Conservation (phyloP, 2,797 vertebrate genomes). For the Prunella strophiata region DNA sequence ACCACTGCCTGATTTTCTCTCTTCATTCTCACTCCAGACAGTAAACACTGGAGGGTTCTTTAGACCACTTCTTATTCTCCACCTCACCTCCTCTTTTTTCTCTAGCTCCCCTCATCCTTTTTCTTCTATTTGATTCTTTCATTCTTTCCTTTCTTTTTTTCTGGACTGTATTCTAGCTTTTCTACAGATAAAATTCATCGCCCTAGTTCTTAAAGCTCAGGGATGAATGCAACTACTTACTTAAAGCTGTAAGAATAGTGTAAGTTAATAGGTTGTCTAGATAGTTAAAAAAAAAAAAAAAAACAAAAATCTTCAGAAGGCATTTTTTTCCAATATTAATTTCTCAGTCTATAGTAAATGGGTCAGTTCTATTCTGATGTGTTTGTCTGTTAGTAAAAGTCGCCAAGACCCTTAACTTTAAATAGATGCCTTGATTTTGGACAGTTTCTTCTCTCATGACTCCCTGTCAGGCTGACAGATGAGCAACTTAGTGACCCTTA, state of each 20-base stretch:
- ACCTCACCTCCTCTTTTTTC: rapidly evolving
- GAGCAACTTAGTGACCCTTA: not conserved
- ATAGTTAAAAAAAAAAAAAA: not conserved
- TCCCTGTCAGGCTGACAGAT: not conserved
- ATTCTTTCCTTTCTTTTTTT: not conserved
- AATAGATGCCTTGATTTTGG: not conserved
- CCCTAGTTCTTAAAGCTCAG: not conserved
- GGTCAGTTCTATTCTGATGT: not conserved
- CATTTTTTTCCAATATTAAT: not conserved
- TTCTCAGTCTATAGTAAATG: not conserved
- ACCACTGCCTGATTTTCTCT: not conserved
- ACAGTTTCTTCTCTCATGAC: not conserved
- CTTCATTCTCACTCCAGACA: not conserved
- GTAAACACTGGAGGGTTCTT: not conserved
- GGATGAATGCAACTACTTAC: not conserved
- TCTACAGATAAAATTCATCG: not conserved
- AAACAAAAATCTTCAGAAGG: not conserved
- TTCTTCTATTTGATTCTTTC: not conserved
- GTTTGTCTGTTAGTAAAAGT: not conserved
- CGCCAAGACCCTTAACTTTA: not conserved
- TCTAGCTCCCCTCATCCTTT: rapidly evolving
- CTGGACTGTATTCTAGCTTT: not conserved
- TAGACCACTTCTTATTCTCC: not conserved
- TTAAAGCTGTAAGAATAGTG: not conserved
- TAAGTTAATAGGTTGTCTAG: not conserved